Base-by-base conservation (phyloP, 2,113 vertebrate genomes). In the Chaenogobius annularis region DNA sequence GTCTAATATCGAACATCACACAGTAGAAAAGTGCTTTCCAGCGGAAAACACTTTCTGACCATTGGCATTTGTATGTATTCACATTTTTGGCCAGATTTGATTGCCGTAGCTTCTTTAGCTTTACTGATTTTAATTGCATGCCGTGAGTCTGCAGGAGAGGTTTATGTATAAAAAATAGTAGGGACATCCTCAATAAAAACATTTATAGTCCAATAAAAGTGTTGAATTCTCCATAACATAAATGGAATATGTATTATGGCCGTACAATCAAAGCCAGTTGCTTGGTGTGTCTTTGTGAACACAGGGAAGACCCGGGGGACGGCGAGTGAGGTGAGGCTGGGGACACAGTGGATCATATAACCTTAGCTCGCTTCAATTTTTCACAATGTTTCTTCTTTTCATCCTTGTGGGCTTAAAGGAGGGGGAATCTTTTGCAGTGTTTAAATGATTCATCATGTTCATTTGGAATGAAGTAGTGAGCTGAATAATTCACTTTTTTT, bases 381-480 rank as follows among this genome's bases (percentile, higher is more conserved):
- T 88, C 81, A 90, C 72, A 76, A 79, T 87, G 81, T 86, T 80
- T 89, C 35, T 90, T 89, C 26, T 31, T 91, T 58, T 26, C 26
- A 58, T 58, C 73, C 82, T 77, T 3, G 73, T 76, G 83, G 70
- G 79, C 76, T 80, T 56, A 78, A 73, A 72, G 86, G 73, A 80
- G 79, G 77, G 78, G 80, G 80, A 83, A 85, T 90, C 83, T 87
- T 91, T 90, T 87, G 80, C 82, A 75, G 77, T 83, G 90, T 89
- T 92, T 90, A 89, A 92, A 92, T 90, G 86, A 92, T 92, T 92
- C 80, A 89, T 90, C 82, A 79, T 91, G 88, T 92, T 87, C 84
- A 85, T 91, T 90, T 81, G 74, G 86, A 90, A 85, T 86, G 83
- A 89, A 92, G 84, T 84, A 68, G 83, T 82, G 78, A 89, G 80